Conservation (phyloP, 2,888 invertebrate species). For the Andrena minutula region DNA sequence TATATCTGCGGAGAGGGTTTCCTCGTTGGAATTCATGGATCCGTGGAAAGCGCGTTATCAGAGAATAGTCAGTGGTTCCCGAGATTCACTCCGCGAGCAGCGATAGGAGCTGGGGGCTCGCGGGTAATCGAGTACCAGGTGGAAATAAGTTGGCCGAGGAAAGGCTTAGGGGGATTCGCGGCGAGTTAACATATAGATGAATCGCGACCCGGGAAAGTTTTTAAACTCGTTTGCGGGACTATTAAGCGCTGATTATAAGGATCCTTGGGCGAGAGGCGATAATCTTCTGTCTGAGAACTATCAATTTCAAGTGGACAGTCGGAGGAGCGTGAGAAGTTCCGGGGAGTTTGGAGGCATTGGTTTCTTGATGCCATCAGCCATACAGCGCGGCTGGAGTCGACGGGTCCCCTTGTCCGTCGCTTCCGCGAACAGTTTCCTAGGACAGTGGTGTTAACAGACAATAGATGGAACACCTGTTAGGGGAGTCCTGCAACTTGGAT, state of each 20-base stretch:
- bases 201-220: conserved; percentile 26
- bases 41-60: neutral
- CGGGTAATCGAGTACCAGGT: neutral
- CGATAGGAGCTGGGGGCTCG: neutral
- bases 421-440: neutral
- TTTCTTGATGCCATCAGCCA: neutral
- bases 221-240: conserved; percentile 42
- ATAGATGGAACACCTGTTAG: conserved; percentile 17
- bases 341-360: neutral
- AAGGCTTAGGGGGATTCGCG: neutral
- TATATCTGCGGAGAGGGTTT: neutral
- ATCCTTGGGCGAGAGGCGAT: neutral
- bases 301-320: neutral
- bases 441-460: neutral
- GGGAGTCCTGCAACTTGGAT: neutral
- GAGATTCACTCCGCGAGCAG: neutral
- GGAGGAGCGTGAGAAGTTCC: neutral
- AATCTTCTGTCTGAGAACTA: conserved; percentile 20
- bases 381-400: neutral
- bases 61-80: neutral
- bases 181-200: neutral
- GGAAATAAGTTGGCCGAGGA: neutral
- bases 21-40: neutral
- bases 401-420: conserved; percentile 24
- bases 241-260: conserved; percentile 20